These are phyloP conservation scores for Malurus elegans DNA, from an alignment of 2,113 vertebrate genomes.

Conservation along the genomic window DNA sequence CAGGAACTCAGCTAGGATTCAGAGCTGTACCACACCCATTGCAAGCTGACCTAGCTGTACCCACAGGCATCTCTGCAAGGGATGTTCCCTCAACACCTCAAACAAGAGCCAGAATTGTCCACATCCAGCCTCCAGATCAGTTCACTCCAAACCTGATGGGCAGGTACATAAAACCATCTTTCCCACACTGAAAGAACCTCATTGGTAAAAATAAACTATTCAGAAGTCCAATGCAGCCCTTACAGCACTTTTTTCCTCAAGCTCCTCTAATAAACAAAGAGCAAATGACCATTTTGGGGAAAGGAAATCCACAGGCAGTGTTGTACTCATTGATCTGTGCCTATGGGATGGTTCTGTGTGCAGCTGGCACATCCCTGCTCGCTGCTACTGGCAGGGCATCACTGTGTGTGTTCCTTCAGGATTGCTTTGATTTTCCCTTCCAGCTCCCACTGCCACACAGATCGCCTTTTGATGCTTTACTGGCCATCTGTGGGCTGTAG, in stretches of 20 bases:
- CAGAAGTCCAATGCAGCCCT: neutral
- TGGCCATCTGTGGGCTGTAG: constrained; percentile 9
- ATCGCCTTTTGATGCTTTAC: constrained; percentile 9
- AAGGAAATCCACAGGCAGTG: neutral
- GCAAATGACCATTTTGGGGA: neutral
- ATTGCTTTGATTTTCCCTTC: constrained; percentile 5
- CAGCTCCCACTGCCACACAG: neutral
- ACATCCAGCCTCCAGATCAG: neutral
- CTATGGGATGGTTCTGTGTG: neutral
- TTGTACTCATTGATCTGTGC: neutral
- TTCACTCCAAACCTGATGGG: neutral
- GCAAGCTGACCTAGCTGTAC: neutral
- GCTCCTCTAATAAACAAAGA: neutral
- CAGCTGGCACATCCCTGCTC: neutral
- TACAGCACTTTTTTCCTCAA: neutral
- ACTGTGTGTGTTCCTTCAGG: neutral
- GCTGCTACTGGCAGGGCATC: accelerated
- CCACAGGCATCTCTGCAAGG: neutral
- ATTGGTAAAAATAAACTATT: neutral
- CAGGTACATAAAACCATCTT: neutral
- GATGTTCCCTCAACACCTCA: neutral
- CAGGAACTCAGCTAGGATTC: neutral
- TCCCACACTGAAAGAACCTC: neutral
- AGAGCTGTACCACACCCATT: neutral
- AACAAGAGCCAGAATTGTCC: neutral